Conservation (phyloP, 2,888 invertebrate species). For the Dryobotodes eremita region DNA sequence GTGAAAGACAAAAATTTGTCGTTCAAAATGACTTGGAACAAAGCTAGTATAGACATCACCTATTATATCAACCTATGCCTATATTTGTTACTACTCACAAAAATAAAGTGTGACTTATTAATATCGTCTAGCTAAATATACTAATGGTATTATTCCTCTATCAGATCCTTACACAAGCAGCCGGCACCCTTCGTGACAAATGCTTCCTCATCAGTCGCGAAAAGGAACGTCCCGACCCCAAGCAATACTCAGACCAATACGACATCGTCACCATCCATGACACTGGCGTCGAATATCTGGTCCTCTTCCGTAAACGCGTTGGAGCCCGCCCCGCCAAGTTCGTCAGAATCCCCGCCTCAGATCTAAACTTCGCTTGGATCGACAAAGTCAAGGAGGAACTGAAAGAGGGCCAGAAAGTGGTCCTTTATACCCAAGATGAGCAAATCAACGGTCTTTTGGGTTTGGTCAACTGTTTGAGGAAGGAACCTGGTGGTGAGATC, state of each 20-base stretch:
- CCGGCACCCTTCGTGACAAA: slow-evolving; percentile 89
- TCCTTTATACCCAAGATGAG: slow-evolving; percentile 93
- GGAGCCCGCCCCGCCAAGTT: slow-evolving; percentile 86
- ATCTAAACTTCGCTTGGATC: slow-evolving; percentile 89
- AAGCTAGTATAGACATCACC: too few species aligned
- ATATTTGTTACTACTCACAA: too few species aligned
- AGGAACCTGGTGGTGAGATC: slow-evolving; percentile 94
- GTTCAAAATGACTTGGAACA: too few species aligned
- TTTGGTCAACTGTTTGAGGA: slow-evolving; percentile 96
- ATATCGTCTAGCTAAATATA: too few species aligned
- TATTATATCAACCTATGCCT: too few species aligned
- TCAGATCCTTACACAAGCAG: slow-evolving; percentile 85
- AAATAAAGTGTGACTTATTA: too few species aligned
- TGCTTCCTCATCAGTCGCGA: slow-evolving; percentile 92
- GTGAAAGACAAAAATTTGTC: too few species aligned
- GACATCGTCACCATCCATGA: slow-evolving; percentile 88
- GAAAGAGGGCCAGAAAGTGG: slow-evolving; percentile 87
- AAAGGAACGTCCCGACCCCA: slow-evolving; percentile 85
- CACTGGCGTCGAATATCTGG: slow-evolving; percentile 88
- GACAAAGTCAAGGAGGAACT: slow-evolving; percentile 86
- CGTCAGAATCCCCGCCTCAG: slow-evolving; percentile 83
- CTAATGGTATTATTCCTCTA: not conserved
- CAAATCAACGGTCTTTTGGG: slow-evolving; percentile 95
- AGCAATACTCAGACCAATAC: slow-evolving; percentile 82
- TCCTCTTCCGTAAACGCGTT: slow-evolving; percentile 89